These are phyloP conservation scores for Machimus rusticus DNA, from an alignment of 2,888 invertebrate genomes.

Conservation along the genomic window DNA sequence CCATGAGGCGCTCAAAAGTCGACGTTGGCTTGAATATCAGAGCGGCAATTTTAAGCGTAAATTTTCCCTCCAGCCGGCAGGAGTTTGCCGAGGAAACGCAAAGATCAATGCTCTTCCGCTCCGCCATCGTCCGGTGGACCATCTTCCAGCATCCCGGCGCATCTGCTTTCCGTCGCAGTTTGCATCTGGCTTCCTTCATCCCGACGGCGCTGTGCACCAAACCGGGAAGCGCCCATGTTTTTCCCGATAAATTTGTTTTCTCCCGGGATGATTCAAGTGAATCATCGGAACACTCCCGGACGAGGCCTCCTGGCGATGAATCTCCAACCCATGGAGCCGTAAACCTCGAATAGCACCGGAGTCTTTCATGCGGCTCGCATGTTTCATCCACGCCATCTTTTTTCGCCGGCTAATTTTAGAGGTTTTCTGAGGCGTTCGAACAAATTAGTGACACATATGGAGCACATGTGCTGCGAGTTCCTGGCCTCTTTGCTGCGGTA, in stretches of 20 bases:
- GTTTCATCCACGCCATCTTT: constrained; percentile 1
- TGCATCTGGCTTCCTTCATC: not conserved
- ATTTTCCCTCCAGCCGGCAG: not conserved
- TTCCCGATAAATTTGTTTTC: not conserved
- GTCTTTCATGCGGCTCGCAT: not conserved
- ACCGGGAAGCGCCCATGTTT: not conserved
- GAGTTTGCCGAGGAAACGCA: not conserved
- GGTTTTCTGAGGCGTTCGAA: constrained; percentile 8
- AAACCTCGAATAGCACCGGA: not conserved
- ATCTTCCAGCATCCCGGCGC: not conserved
- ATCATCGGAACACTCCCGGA: not conserved
- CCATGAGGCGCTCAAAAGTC: not conserved
- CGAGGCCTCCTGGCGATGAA: not conserved
- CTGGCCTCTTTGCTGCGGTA: not conserved
- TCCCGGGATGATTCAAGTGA: not conserved
- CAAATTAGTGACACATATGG: constrained; percentile 38
- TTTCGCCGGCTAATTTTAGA: constrained; percentile 26
- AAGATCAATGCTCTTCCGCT: not conserved
- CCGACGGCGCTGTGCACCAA: not conserved
- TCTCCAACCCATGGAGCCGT: not conserved
- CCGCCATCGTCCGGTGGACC: not conserved
- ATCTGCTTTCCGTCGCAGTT: not conserved
- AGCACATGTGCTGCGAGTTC: constrained; percentile 21
- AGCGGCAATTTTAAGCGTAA: not conserved
- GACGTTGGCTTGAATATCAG: not conserved